A percentile compares a stretch with the other conserved stretches of the same genome.
Evolutionary conservation across 2,888 invertebrate species (phyloP).

Genomic region (Pachymerium ferrugineum): DNA sequence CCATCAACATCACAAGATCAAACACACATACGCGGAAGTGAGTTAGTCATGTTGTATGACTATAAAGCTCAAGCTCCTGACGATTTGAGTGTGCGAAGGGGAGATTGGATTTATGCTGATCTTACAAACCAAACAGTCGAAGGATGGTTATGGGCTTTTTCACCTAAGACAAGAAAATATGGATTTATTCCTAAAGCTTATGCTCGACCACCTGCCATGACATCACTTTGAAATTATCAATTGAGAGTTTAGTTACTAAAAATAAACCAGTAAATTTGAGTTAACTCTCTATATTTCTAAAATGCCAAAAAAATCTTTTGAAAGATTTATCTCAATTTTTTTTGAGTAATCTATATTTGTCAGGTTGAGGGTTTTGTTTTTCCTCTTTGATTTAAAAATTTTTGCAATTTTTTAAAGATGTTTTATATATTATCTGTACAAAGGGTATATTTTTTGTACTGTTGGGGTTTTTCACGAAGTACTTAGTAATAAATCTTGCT

Average conservation of each 20-base stretch:
- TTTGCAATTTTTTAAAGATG: neutral
- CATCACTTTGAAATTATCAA: constrained; percentile 52
- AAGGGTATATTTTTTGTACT: neutral
- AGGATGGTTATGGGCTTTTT: constrained; percentile 80
- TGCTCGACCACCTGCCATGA: constrained; percentile 86
- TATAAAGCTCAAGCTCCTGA: constrained; percentile 94
- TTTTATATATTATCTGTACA: neutral
- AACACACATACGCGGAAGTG: constrained; percentile 79
- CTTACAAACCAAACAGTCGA: constrained; percentile 87
- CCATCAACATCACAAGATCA: constrained; percentile 54
- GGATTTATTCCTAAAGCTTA: constrained; percentile 94
- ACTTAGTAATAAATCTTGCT: neutral
- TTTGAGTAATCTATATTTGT: neutral
- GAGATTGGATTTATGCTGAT: constrained; percentile 94
- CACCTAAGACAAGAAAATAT: constrained; percentile 79
- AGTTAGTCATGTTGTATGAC: constrained; percentile 89
- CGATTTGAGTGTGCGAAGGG: constrained; percentile 80
- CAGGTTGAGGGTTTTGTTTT: neutral
- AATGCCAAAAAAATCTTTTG: no score
- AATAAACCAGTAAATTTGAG: no score
- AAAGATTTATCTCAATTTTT: no score
- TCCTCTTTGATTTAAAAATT: neutral
- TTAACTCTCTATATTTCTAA: no score
- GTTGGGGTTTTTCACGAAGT: neutral
- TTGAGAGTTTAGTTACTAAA: no score